Evolutionary conservation across 1,140 invertebrate genomes (phyloP), one percentile per base, ranked within the genome.

Genomic region (Steinernema khuongi): DNA sequence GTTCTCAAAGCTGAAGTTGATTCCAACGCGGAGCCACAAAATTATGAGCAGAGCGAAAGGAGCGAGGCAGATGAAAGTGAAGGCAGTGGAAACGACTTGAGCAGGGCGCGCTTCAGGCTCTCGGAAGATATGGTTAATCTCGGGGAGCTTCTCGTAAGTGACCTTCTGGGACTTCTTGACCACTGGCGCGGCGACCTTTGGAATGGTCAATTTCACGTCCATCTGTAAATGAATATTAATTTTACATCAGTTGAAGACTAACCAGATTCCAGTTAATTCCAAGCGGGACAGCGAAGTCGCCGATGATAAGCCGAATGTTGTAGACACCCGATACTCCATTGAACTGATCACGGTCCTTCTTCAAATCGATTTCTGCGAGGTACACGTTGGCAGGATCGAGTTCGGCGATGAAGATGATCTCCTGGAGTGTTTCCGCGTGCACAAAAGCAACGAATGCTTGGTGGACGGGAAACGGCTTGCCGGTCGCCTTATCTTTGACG

Each of bases 41-140:
- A 91, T 86, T 32, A 98, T 87, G 19, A 98, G 88, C 75, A 97
- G 83, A 32, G 95, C 85, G 74, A 97, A 85, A 28, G 95, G 96
- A 41, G 91, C 88, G 18, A 91, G 87, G 74, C 91, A 92, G 1
- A 97, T 87, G 26, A 89, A 89, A 68, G 94, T 95, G 86, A 97
- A 98, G 30, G 94, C 88, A 85, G 93, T 91, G 0, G 94, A 97
- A 32, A 98, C 90, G 67, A 91, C 85, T 60, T 90, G 89, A 17
- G 94, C 89, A 60, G 96, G 96, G 66, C 94, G 89, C 80, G 92
- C 91, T 85, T 98, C 96, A 14, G 94, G 92, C 84, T 91, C 90
- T 32, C 94, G 90, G 89, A 98, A 98, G 87, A 91, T 87, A 87
- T 99, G 96, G 88, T 91, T 84, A 28, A 89, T 83, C 67, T 88